A percentile compares a stretch with the other conserved stretches of the same genome.
Evolutionary conservation across 2,797 vertebrate genomes (phyloP).

Genomic region (Gymnocypris eckloni): DNA sequence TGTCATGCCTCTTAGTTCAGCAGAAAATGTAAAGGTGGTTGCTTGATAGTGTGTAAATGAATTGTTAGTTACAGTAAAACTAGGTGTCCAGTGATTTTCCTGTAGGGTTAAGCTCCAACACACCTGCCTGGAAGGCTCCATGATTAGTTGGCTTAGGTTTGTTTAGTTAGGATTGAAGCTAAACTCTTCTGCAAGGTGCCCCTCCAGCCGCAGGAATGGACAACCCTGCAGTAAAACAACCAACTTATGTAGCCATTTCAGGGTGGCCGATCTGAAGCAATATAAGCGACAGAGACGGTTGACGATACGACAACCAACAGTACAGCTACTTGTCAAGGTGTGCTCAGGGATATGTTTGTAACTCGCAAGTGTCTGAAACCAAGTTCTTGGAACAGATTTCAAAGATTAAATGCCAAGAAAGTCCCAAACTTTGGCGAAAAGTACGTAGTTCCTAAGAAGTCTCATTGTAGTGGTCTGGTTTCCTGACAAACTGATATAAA

Average conservation of each 20-base stretch:
- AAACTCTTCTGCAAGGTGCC: not conserved
- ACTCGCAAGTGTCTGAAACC: not conserved
- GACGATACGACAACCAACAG: not conserved
- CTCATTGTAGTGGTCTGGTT: not conserved
- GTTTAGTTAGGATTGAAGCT: not conserved
- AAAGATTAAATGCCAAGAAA: not conserved
- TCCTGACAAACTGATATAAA: constrained; percentile 20
- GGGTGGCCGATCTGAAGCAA: not conserved
- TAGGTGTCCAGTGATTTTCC: not conserved
- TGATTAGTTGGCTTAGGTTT: not conserved
- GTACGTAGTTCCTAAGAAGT: not conserved
- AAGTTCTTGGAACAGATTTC: constrained; percentile 1
- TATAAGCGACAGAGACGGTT: not conserved
- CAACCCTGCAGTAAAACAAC: not conserved
- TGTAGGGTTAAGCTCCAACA: not conserved
- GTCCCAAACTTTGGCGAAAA: not conserved
- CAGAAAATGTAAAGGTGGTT: constrained; percentile 7
- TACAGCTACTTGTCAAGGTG: not conserved
- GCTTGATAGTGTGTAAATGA: not conserved
- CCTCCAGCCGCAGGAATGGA: not conserved
- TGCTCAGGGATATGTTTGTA: not conserved
- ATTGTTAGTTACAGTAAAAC: not conserved
- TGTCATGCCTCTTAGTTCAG: not conserved
- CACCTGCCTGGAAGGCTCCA: not conserved
- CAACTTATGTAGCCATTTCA: not conserved